These are phyloP conservation scores for Thamnophis elegans DNA, from an alignment of 2,797 vertebrate species.

Conservation along the genomic window DNA sequence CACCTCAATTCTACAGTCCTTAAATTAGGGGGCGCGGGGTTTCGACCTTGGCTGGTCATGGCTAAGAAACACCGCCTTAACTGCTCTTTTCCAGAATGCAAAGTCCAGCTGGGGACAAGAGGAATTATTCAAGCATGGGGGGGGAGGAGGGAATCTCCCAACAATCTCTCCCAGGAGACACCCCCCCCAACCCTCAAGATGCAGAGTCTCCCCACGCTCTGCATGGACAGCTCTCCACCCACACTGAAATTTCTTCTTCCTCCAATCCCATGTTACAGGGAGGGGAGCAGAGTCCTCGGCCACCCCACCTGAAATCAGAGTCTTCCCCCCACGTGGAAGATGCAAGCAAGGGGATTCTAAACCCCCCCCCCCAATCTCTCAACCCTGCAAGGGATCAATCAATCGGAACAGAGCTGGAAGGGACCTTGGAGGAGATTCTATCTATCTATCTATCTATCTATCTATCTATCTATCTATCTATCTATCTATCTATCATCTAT, in stretches of 20 bases:
- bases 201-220: neutral
- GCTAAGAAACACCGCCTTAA: neutral
- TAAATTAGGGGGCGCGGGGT: too few relatives aligned
- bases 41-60: neutral
- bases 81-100: neutral
- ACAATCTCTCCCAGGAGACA: neutral
- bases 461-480: too few relatives aligned
- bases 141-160: neutral
- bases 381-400: too few relatives aligned
- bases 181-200: neutral
- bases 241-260: neutral
- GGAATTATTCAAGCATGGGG: neutral
- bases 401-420: too few relatives aligned
- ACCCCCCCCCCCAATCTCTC: too few relatives aligned
- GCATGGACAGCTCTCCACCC: neutral
- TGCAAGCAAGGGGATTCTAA: neutral
- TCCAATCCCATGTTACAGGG: neutral
- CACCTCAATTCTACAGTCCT: neutral
- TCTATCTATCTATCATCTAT: too few relatives aligned
- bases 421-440: too few relatives aligned
- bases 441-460: too few relatives aligned
- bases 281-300: neutral
- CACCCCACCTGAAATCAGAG: neutral
- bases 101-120: neutral
- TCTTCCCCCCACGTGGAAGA: neutral